Percentiles rank a stretch among this genome's conserved stretches.
Evolutionary conservation across 2,113 vertebrate genomes (phyloP).

Genomic region (Cricetomys ansorgei): DNA sequence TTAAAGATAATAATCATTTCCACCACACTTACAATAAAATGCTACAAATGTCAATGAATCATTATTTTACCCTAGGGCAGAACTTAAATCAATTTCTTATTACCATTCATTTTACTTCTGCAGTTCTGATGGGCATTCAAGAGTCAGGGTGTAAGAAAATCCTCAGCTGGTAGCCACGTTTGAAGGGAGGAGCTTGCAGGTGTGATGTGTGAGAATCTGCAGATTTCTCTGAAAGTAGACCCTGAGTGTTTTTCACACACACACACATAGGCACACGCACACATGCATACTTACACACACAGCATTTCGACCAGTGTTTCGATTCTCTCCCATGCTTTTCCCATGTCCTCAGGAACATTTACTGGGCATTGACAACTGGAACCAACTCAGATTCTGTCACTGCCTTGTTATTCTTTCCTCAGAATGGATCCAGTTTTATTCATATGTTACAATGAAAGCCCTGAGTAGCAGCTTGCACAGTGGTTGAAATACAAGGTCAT

Average conservation of each 20-base stretch:
- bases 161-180: neutral
- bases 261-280: too few relatives aligned
- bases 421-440: neutral
- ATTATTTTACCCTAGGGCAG: slow-evolving; percentile 80
- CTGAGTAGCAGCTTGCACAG: neutral
- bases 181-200: neutral
- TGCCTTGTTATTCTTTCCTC: neutral
- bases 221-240: neutral
- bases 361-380: neutral
- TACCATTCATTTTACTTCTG: slow-evolving; percentile 74
- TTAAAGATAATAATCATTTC: slow-evolving; percentile 85
- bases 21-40: slow-evolving; percentile 82
- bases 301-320: neutral
- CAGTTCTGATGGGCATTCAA: slow-evolving; percentile 59
- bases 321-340: neutral
- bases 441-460: neutral
- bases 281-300: too few relatives aligned
- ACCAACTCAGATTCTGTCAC: neutral
- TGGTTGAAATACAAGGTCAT: neutral
- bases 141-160: neutral
- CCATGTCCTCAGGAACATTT: neutral
- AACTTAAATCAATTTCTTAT: slow-evolving; percentile 82
- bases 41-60: slow-evolving; percentile 82
- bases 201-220: neutral
- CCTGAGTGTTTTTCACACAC: neutral